These are phyloP conservation scores for Furcula furcula DNA, from an alignment of 2,888 invertebrate species.

Conservation along the genomic window DNA sequence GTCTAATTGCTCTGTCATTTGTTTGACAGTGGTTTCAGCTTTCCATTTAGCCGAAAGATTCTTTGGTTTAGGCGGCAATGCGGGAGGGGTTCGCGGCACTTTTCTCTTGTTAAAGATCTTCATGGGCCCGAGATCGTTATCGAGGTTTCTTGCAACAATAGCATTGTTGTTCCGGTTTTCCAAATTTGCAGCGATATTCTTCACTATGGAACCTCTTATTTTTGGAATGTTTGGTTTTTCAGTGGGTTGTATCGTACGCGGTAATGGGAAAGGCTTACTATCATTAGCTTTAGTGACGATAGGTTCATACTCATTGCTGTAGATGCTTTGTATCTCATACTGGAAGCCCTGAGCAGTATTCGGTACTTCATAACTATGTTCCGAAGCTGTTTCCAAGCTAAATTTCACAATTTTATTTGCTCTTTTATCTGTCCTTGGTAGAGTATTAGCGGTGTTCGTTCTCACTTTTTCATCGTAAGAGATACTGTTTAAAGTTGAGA, in stretches of 20 bases:
- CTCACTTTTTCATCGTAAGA: slow-evolving; percentile 75
- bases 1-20: slow-evolving; percentile 70
- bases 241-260: slow-evolving; percentile 44
- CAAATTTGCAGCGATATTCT: slow-evolving; percentile 75
- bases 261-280: slow-evolving; percentile 54
- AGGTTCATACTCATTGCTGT: slow-evolving; percentile 88
- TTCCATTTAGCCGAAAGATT: slow-evolving; percentile 86
- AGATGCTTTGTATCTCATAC: slow-evolving; percentile 84
- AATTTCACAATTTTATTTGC: slow-evolving; percentile 78
- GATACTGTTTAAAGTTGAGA: slow-evolving; percentile 84
- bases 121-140: slow-evolving; percentile 63
- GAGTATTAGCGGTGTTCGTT: slow-evolving; percentile 51
- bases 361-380: slow-evolving; percentile 84
- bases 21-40: slow-evolving; percentile 73
- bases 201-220: slow-evolving; percentile 76
- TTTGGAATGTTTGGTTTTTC: slow-evolving; percentile 61
- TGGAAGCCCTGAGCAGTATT: slow-evolving; percentile 77
- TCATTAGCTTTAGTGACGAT: slow-evolving; percentile 80
- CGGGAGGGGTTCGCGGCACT: slow-evolving; percentile 86
- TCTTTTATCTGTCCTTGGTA: slow-evolving; percentile 71
- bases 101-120: slow-evolving; percentile 79
- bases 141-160: slow-evolving; percentile 71
- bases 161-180: slow-evolving; percentile 64
- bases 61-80: slow-evolving; percentile 90
- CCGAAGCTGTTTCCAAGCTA: slow-evolving; percentile 75